phyloP scores from a whole-genome alignment of 2,888 invertebrate genomes.

The Meghimatium bilineatum region DNA sequence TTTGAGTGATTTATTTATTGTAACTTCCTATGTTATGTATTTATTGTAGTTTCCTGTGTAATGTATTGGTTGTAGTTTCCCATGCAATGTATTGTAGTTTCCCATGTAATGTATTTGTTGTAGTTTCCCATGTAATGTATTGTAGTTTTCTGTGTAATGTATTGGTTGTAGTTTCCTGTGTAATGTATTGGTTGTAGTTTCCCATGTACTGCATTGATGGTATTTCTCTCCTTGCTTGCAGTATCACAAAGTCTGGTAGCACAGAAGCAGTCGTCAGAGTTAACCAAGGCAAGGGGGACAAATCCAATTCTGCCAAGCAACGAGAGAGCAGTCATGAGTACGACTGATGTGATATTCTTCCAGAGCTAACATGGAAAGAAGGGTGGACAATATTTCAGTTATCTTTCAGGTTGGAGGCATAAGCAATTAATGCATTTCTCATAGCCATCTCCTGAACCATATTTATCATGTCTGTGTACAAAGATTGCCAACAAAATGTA shows the following conservation, averaged over 20 bases:
- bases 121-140: no score
- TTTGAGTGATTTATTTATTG: neutral
- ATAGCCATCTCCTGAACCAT: no score
- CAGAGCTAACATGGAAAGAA: neutral
- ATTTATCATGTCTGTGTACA: no score
- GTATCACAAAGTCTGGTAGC: slow-evolving; percentile 64
- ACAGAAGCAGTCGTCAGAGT: slow-evolving; percentile 64
- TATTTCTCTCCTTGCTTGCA: slow-evolving; percentile 45
- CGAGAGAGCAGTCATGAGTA: slow-evolving; percentile 72
- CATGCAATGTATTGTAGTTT: neutral
- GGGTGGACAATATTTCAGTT: neutral
- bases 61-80: neutral
- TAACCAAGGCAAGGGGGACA: slow-evolving; percentile 57
- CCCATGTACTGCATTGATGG: neutral
- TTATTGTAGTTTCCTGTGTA: neutral
- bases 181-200: neutral
- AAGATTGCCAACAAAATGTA: no score
- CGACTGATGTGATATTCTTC: slow-evolving; percentile 53
- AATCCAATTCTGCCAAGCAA: slow-evolving; percentile 56
- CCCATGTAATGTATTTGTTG: no score
- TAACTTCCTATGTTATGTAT: neutral
- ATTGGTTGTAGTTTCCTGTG: neutral
- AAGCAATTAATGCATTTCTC: no score
- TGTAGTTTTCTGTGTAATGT: neutral
- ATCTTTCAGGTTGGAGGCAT: no score